Evolutionary conservation across 2,888 invertebrate species (phyloP).

Genomic region (Epistrophella euchroma): DNA sequence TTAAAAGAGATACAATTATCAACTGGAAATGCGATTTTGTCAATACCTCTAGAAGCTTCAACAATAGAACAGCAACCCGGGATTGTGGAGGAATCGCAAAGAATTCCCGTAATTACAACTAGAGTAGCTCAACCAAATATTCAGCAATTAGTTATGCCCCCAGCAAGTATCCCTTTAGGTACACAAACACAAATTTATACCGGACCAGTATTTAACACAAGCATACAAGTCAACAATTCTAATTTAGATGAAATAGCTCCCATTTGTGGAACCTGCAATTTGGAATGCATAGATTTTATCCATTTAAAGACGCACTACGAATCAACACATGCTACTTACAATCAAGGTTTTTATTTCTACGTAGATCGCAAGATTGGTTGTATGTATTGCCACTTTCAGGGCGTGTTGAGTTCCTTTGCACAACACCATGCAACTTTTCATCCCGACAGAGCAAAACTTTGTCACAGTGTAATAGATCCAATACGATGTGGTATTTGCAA

Average conservation of each 20-base stretch:
- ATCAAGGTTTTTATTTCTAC: background rate
- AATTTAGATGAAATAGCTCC: constrained; percentile 4
- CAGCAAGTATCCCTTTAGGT: background rate
- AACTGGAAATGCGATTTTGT: background rate
- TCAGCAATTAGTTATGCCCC: background rate
- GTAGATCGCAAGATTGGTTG: constrained; percentile 12
- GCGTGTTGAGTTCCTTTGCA: background rate
- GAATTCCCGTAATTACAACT: background rate
- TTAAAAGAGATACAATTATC: background rate
- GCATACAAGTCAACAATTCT: background rate
- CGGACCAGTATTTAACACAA: background rate
- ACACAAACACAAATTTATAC: background rate
- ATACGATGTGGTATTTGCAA: constrained; percentile 7
- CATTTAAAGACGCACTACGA: background rate
- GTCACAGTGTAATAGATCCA: background rate
- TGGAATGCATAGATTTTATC: constrained; percentile 5
- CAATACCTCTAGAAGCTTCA: background rate
- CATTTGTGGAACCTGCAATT: constrained; percentile 3
- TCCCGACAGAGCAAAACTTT: background rate
- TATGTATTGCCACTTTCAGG: background rate
- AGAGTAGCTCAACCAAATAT: background rate
- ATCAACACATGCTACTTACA: background rate
- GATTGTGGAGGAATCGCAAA: background rate
- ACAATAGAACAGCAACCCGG: background rate
- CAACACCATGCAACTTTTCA: background rate